A percentile compares a stretch with the other conserved stretches of the same genome.
These are phyloP conservation scores for Drosophila melanica DNA, from an alignment of 1,140 invertebrate genomes.

Conservation along the genomic window DNA sequence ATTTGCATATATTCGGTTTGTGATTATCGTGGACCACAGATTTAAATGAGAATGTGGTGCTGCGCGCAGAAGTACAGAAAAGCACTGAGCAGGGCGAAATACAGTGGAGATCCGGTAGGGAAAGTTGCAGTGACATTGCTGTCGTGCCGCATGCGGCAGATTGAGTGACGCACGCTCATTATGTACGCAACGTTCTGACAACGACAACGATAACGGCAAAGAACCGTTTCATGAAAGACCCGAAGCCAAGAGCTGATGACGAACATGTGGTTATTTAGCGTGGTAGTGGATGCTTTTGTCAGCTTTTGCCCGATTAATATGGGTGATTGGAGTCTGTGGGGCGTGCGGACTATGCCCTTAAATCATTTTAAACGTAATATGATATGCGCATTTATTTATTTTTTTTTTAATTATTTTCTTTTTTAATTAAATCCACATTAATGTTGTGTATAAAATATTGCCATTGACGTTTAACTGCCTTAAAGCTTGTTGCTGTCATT, in stretches of 20 bases:
- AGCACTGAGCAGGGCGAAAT: neutral
- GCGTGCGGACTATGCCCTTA: constrained; percentile 1
- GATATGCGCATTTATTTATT: neutral
- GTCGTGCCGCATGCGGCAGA: constrained; percentile 55
- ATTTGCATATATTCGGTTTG: constrained; percentile 78
- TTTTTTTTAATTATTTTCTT: constrained; percentile 23
- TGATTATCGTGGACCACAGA: constrained; percentile 74
- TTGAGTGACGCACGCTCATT: constrained; percentile 65
- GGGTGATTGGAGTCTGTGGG: constrained; percentile 12
- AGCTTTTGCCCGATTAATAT: constrained; percentile 39
- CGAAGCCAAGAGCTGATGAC: constrained; percentile 50
- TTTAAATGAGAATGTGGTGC: constrained; percentile 64
- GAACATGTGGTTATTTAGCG: constrained; percentile 64
- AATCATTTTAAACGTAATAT: constrained; percentile 16
- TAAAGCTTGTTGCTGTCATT: neutral
- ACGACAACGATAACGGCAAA: constrained; percentile 28
- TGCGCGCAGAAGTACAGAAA: neutral
- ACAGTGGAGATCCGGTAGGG: constrained; percentile 30
- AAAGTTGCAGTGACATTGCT: constrained; percentile 18
- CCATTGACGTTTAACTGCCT: constrained; percentile 11
- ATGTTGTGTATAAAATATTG: constrained; percentile 16
- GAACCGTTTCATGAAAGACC: constrained; percentile 32
- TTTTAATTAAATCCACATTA: constrained; percentile 54
- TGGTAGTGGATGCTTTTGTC: constrained; percentile 31
- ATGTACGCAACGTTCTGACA: constrained; percentile 55